Percentiles rank a stretch among this genome's conserved stretches.
These are phyloP conservation scores for Cephus pygmeus DNA, from an alignment of 2,888 invertebrate species.

Conservation along the genomic window DNA sequence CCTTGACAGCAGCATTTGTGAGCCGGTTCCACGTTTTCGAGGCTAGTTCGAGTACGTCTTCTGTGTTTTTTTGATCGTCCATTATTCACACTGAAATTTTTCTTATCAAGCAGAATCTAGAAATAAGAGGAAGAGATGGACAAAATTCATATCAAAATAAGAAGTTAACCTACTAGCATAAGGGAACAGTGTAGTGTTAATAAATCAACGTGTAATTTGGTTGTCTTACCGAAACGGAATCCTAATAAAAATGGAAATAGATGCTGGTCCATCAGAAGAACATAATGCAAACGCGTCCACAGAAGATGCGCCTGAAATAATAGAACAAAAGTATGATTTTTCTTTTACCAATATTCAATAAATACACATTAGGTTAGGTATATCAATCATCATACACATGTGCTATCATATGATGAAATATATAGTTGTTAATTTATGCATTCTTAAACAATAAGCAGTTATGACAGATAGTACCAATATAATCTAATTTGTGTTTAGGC, in stretches of 20 bases:
- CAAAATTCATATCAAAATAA: background rate
- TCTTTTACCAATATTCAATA: background rate
- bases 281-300: constrained; percentile 24
- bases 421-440: background rate
- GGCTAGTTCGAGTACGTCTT: constrained; percentile 49
- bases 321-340: constrained; percentile 47
- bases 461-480: background rate
- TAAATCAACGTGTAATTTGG: background rate
- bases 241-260: constrained; percentile 23
- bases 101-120: constrained; percentile 4
- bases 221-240: background rate
- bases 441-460: background rate
- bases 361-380: background rate
- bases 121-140: background rate
- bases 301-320: constrained; percentile 32
- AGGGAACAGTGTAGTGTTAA: background rate
- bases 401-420: background rate
- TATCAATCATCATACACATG: background rate
- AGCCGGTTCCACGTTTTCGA: constrained; percentile 52
- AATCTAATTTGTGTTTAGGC: background rate
- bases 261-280: constrained; percentile 29
- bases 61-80: constrained; percentile 33
- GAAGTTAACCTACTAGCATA: background rate
- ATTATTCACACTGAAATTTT: constrained; percentile 22
- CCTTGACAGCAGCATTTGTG: constrained; percentile 45